A percentile compares a stretch with the other conserved stretches of the same genome.
Evolutionary conservation across 2,113 vertebrate species (phyloP).

Genomic region (Eupsittula cactorum): DNA sequence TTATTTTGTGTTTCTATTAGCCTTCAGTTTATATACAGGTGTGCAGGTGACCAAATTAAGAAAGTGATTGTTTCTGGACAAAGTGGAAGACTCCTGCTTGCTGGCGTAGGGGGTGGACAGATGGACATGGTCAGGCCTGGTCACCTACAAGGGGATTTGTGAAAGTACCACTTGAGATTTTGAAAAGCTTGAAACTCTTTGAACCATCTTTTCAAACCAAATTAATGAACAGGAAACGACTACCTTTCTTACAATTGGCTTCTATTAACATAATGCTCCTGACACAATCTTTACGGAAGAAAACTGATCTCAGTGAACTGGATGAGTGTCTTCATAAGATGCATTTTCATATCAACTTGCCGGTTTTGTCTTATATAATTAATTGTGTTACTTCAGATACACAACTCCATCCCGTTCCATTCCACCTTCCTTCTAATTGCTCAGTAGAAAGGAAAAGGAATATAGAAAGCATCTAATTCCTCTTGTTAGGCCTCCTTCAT

Average conservation of each 20-base stretch:
- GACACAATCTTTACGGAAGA: neutral
- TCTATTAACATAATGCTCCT: neutral
- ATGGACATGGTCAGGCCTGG: neutral
- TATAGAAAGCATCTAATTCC: neutral
- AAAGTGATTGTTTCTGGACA: neutral
- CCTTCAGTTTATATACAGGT: slow-evolving; percentile 24
- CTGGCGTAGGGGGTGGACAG: neutral
- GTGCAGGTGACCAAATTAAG: neutral
- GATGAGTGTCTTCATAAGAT: neutral
- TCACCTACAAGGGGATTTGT: neutral
- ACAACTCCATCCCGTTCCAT: neutral
- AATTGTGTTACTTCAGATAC: neutral
- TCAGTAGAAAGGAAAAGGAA: neutral
- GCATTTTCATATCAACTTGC: neutral
- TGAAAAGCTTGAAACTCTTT: neutral
- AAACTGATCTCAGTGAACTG: neutral
- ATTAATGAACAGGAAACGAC: neutral
- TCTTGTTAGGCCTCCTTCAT: neutral
- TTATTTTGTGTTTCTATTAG: slow-evolving; percentile 13
- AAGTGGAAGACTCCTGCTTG: neutral
- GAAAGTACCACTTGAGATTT: neutral
- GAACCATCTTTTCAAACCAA: neutral
- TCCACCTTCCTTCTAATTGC: neutral
- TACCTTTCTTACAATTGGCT: neutral
- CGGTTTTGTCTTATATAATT: neutral